Percentiles rank a stretch among this genome's conserved stretches.
Evolutionary conservation across 2,888 invertebrate species (phyloP).

Genomic region (Lepidocyrtinus sp.): DNA sequence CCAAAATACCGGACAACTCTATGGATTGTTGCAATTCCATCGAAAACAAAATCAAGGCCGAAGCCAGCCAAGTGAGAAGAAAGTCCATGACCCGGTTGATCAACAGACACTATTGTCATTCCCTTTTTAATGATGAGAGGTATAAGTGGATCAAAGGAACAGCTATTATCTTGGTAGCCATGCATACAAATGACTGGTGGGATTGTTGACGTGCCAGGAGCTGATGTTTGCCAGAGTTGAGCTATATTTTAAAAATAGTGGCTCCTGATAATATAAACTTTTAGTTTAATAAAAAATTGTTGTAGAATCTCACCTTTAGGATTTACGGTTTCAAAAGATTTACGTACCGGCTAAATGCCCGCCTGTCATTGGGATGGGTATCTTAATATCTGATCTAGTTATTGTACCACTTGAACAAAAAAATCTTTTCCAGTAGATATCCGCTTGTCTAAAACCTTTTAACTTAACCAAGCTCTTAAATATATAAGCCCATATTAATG

Average conservation of each 20-base stretch:
- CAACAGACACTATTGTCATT: constrained; percentile 59
- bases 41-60: constrained; percentile 55
- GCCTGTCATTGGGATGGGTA: constrained; percentile 48
- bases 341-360: constrained; percentile 55
- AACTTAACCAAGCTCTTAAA: too few species aligned
- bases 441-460: too few species aligned
- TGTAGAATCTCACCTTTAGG: background rate
- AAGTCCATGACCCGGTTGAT: constrained; percentile 66
- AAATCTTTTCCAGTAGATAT: too few species aligned
- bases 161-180: constrained; percentile 66
- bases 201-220: background rate
- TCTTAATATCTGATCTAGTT: constrained; percentile 31
- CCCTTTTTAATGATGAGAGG: constrained; percentile 59
- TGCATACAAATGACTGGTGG: constrained; percentile 63
- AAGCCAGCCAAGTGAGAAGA: constrained; percentile 53
- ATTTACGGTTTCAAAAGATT: background rate
- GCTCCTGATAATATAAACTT: background rate
- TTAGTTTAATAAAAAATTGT: background rate
- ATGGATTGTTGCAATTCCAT: constrained; percentile 57
- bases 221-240: constrained; percentile 53
- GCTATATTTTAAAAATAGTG: constrained; percentile 34
- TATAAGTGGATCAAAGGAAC: constrained; percentile 65
- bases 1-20: constrained; percentile 59
- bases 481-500: too few species aligned
- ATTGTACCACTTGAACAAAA: too few species aligned